Evolutionary conservation across 2,888 invertebrate genomes (phyloP).

Genomic region (Drosophila percnosoma): DNA sequence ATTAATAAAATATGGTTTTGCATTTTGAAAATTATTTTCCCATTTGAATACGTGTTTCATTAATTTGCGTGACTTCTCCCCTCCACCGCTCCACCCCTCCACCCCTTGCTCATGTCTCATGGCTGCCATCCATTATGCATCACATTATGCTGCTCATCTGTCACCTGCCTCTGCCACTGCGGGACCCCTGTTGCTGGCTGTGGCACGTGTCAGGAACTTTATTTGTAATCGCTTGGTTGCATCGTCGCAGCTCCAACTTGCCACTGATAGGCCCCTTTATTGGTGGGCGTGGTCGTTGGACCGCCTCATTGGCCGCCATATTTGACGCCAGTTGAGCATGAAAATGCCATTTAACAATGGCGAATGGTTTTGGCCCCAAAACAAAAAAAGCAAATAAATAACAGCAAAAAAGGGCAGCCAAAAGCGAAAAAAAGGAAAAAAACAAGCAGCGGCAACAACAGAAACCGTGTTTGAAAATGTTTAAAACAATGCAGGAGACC

Average conservation of each 20-base stretch:
- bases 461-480: slow-evolving; percentile 70
- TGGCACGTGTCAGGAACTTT: slow-evolving; percentile 71
- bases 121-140: slow-evolving; percentile 36
- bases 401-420: slow-evolving; percentile 43
- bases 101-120: background rate
- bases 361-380: slow-evolving; percentile 24
- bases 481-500: slow-evolving; percentile 73
- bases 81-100: background rate
- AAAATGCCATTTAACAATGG: slow-evolving; percentile 80
- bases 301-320: slow-evolving; percentile 70
- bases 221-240: slow-evolving; percentile 47
- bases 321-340: slow-evolving; percentile 80
- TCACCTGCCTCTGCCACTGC: slow-evolving; percentile 11
- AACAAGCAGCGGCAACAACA: slow-evolving; percentile 15
- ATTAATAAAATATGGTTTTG: slow-evolving; percentile 22
- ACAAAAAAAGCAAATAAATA: slow-evolving; percentile 53
- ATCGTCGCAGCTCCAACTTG: background rate
- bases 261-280: slow-evolving; percentile 6
- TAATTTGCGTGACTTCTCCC: slow-evolving; percentile 29
- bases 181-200: slow-evolving; percentile 1
- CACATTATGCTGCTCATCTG: slow-evolving; percentile 47
- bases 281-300: slow-evolving; percentile 26
- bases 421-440: slow-evolving; percentile 29
- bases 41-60: slow-evolving; percentile 42
- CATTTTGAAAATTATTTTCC: slow-evolving; percentile 50